Percentiles rank a stretch among this genome's conserved stretches.
Evolutionary conservation across 2,797 vertebrate species (phyloP).

Genomic region (Lutjanus campechanus): DNA sequence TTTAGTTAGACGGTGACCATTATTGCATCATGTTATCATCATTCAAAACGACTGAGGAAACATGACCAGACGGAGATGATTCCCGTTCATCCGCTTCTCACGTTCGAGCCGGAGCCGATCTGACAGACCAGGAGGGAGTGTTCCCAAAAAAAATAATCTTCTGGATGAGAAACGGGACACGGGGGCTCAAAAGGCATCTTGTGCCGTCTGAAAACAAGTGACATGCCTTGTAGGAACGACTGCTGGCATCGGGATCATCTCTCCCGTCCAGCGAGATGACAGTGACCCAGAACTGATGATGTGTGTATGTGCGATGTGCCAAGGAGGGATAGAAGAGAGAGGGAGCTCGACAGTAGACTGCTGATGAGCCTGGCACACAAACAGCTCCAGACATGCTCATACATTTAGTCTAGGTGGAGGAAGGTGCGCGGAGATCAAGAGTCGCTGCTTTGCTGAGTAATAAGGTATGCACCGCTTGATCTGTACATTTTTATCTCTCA

Average conservation of each 20-base stretch:
- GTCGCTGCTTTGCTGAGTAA: slow-evolving; percentile 10
- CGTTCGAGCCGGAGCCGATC: slow-evolving; percentile 23
- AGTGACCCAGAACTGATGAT: slow-evolving; percentile 62
- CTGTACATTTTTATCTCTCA: slow-evolving; percentile 25
- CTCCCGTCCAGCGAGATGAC: slow-evolving; percentile 46
- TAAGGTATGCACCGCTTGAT: slow-evolving; percentile 22
- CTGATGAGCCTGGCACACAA: slow-evolving; percentile 43
- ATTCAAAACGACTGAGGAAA: slow-evolving; percentile 34
- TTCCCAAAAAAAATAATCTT: slow-evolving; percentile 1
- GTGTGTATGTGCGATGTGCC: slow-evolving; percentile 40
- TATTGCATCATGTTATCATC: slow-evolving; percentile 76
- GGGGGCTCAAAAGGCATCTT: slow-evolving; percentile 31
- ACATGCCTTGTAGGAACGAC: slow-evolving; percentile 39
- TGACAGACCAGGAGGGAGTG: neutral
- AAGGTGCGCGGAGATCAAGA: slow-evolving; percentile 3
- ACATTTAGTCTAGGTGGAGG: slow-evolving; percentile 10
- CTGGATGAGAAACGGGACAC: slow-evolving; percentile 27
- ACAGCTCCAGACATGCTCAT: slow-evolving; percentile 13
- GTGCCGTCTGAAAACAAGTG: slow-evolving; percentile 33
- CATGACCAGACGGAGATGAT: slow-evolving; percentile 30
- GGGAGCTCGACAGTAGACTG: slow-evolving; percentile 43
- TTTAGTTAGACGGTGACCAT: slow-evolving; percentile 42
- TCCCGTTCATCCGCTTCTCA: slow-evolving; percentile 27
- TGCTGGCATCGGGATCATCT: slow-evolving; percentile 55
- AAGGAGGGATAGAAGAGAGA: slow-evolving; percentile 48